These are phyloP conservation scores for Conus betulinus DNA, from an alignment of 1,140 invertebrate genomes.

Conservation along the genomic window DNA sequence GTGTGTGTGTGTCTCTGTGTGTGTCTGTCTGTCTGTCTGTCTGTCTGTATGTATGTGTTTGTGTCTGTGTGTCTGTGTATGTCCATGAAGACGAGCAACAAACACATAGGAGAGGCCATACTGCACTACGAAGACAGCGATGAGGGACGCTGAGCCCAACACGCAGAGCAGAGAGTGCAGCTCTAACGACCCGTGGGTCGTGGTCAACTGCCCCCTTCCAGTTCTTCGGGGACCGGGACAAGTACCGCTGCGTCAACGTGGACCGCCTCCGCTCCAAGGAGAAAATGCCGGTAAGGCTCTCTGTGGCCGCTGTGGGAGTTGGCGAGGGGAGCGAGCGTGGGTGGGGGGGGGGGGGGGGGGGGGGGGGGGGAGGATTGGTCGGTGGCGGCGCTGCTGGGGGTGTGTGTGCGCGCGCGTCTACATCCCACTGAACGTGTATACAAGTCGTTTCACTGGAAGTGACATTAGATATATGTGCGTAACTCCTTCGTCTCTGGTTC, in stretches of 20 bases:
- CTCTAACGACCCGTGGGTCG: slow-evolving; percentile 42
- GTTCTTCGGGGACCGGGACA: slow-evolving; percentile 53
- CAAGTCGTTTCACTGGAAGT: no score
- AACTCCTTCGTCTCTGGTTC: no score
- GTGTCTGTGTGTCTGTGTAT: not conserved
- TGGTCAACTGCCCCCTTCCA: slow-evolving; percentile 65
- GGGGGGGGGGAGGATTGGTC: no score
- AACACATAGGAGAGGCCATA: slow-evolving; percentile 78
- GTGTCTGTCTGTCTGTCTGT: not conserved
- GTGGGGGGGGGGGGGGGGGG: no score
- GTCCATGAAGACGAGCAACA: not conserved
- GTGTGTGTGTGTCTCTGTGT: not conserved
- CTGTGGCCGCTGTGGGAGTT: no score
- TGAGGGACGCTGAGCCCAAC: slow-evolving; percentile 78
- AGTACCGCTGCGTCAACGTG: slow-evolving; percentile 53
- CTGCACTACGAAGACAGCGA: slow-evolving; percentile 84
- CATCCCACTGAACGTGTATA: no score
- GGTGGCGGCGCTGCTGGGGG: no score
- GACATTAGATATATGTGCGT: no score
- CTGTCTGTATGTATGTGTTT: not conserved
- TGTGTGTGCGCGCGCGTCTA: no score
- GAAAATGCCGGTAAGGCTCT: slow-evolving; percentile 4
- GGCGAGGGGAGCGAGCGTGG: no score
- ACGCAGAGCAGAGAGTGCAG: slow-evolving; percentile 71
- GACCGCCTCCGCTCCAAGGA: slow-evolving; percentile 48